Conservation (phyloP, 2,797 vertebrate genomes). For the Acanthopagrus latus region DNA sequence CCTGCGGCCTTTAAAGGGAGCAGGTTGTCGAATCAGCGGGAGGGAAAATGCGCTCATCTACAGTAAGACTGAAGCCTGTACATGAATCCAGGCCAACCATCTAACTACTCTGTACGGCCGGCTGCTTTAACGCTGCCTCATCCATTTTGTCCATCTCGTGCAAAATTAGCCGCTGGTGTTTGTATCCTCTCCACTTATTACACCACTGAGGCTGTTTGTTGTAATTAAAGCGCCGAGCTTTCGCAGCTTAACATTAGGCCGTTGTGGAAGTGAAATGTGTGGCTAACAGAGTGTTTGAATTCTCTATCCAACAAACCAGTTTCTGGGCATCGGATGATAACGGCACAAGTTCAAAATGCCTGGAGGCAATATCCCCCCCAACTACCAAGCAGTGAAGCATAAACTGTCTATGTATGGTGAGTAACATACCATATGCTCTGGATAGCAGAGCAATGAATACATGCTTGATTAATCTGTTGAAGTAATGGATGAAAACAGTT, state of each 20-base stretch:
- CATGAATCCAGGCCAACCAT: conserved; percentile 21
- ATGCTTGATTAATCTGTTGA: conserved; percentile 29
- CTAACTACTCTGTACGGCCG: conserved; percentile 29
- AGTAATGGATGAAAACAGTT: conserved; percentile 18
- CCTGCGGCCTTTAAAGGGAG: conserved; percentile 68
- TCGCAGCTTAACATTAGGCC: conserved; percentile 36
- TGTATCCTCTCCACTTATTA: conserved; percentile 32
- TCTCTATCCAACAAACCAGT: conserved; percentile 53
- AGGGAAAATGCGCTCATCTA: conserved; percentile 51
- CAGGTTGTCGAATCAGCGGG: conserved; percentile 49
- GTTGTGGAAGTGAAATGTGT: conserved; percentile 40
- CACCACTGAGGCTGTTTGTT: conserved; percentile 44
- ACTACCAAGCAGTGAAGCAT: conserved; percentile 49
- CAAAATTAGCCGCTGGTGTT: conserved; percentile 35
- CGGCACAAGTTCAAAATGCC: conserved; percentile 38
- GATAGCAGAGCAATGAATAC: conserved; percentile 11
- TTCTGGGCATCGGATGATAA: conserved; percentile 35
- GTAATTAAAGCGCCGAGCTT: conserved; percentile 48
- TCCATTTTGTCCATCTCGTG: conserved; percentile 22
- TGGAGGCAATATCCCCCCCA: conserved; percentile 41
- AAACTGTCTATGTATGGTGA: conserved; percentile 32
- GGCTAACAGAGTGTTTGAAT: conserved; percentile 36
- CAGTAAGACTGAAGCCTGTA: conserved; percentile 18
- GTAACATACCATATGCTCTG: conserved; percentile 2
- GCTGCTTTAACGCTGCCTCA: conserved; percentile 5